Evolutionary conservation across 2,113 vertebrate genomes (phyloP).

Genomic region (Spea multiplicata): DNA sequence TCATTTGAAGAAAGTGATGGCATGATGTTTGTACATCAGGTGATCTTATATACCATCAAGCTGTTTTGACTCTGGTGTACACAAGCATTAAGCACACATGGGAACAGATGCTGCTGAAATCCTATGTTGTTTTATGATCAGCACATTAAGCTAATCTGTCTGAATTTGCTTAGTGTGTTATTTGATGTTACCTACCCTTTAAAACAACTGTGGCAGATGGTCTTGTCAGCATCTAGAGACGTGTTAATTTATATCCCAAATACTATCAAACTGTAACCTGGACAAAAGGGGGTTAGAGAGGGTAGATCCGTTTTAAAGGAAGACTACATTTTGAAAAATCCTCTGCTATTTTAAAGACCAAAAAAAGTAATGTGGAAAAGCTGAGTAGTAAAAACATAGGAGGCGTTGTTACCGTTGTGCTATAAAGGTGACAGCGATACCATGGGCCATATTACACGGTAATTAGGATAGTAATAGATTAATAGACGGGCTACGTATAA

Average conservation of each 20-base stretch:
- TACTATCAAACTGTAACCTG: not conserved
- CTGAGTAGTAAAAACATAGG: no score
- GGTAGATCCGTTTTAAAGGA: not conserved
- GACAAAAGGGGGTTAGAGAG: not conserved
- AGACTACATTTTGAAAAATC: no score
- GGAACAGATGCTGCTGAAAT: conserved; percentile 7
- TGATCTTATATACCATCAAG: not conserved
- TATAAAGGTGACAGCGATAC: no score
- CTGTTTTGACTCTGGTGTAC: not conserved
- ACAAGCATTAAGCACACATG: not conserved
- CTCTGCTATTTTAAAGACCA: no score
- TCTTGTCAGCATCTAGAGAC: conserved; percentile 3
- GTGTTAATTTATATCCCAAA: conserved; percentile 5
- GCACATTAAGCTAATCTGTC: conserved; percentile 28
- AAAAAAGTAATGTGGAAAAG: no score
- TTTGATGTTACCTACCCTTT: not conserved
- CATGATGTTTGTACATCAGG: not conserved
- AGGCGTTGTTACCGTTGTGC: no score
- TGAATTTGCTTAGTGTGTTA: conserved; percentile 15
- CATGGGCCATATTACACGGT: no score
- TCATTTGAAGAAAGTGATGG: not conserved
- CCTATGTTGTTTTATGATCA: conserved; percentile 22
- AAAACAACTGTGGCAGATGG: conserved; percentile 27
- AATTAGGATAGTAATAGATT: no score
- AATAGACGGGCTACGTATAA: no score